phyloP scores from a whole-genome alignment of 92 coral and sea anemone species.

The Isaurus tuberculatus region DNA sequence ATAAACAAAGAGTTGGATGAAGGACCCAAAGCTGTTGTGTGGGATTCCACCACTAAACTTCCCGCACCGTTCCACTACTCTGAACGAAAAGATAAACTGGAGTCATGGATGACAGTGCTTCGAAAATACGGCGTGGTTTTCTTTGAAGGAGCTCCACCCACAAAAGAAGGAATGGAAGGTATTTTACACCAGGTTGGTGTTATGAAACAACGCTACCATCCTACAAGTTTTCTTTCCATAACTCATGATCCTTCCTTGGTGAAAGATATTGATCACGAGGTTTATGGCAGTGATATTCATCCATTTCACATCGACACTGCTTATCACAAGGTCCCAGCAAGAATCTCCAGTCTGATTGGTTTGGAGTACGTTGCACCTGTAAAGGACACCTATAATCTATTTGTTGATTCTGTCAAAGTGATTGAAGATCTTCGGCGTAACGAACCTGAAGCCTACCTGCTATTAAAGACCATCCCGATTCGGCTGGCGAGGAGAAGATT shows the following conservation, averaged over 20 bases:
- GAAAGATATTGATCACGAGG: background rate
- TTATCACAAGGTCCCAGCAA: conserved; percentile 23
- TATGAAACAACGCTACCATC: conserved; percentile 42
- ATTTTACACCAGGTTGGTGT: conserved; percentile 38
- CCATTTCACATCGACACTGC: conserved; percentile 45
- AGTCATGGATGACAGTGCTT: conserved; percentile 35
- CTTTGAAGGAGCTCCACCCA: conserved; percentile 55
- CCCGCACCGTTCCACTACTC: conserved; percentile 23
- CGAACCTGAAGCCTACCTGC: conserved; percentile 56
- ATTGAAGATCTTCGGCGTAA: conserved; percentile 52
- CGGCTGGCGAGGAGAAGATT: conserved; percentile 50
- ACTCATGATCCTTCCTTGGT: background rate
- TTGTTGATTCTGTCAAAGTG: conserved; percentile 43
- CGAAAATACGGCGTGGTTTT: conserved; percentile 45
- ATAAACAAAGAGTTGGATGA: background rate
- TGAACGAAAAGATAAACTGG: conserved; percentile 15
- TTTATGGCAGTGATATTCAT: conserved; percentile 21
- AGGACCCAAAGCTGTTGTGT: background rate
- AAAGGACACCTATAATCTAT: conserved; percentile 30
- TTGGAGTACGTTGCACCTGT: conserved; percentile 32
- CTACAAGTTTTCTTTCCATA: conserved; percentile 6
- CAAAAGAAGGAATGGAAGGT: conserved; percentile 24
- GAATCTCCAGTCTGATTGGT: conserved; percentile 30
- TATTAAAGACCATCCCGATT: conserved; percentile 42
- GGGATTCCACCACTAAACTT: conserved; percentile 19